Evolutionary conservation across 2,888 invertebrate genomes (phyloP).

Genomic region (Drosophila anomelani): DNA sequence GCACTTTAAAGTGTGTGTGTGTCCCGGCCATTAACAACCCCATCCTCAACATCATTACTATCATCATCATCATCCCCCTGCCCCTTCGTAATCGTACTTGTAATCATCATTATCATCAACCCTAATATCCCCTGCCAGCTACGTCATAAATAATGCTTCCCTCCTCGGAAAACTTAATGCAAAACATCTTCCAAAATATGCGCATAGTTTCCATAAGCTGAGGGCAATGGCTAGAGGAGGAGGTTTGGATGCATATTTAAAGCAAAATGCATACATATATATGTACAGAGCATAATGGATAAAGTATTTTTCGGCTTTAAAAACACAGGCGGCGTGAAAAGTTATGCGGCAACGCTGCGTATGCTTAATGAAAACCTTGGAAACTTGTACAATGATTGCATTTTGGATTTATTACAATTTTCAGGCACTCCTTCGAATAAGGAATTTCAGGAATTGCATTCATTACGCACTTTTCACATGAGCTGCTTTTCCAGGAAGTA

Average conservation of each 20-base stretch:
- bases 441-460: conserved; percentile 35
- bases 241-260: conserved; percentile 1
- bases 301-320: conserved; percentile 35
- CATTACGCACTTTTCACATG: conserved; percentile 47
- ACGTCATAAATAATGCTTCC: conserved; percentile 40
- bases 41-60: conserved; percentile 4
- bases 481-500: conserved; percentile 3
- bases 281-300: conserved; percentile 21
- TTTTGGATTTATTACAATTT: conserved; percentile 32
- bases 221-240: neutral
- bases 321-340: conserved; percentile 20
- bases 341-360: conserved; percentile 31
- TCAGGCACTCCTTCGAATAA: conserved; percentile 1
- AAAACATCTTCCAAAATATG: conserved; percentile 68
- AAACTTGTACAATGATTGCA: conserved; percentile 26
- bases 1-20: conserved; percentile 28
- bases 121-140: conserved; percentile 38
- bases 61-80: conserved; percentile 9
- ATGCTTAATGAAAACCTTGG: conserved; percentile 17
- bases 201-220: conserved; percentile 41
- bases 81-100: conserved; percentile 6
- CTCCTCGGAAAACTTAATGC: conserved; percentile 56
- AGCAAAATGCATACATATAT: conserved; percentile 37
- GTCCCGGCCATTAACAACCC: conserved; percentile 33
- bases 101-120: conserved; percentile 40